Evolutionary conservation across 2,113 vertebrate genomes (phyloP).

Genomic region (Eupsittula cactorum): DNA sequence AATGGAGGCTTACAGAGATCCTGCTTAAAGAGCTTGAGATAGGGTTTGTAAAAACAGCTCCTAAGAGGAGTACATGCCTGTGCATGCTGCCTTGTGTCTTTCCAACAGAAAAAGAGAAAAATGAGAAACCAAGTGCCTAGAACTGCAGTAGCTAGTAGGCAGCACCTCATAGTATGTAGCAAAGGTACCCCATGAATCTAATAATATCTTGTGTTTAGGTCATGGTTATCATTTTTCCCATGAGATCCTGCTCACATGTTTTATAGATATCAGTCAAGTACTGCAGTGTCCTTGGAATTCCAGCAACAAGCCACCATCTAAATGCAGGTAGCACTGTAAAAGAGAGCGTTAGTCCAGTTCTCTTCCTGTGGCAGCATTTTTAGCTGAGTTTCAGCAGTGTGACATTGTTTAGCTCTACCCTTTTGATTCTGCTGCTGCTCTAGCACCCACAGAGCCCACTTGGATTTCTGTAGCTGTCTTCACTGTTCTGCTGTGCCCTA

Average conservation of each 20-base stretch:
- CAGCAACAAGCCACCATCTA: background rate
- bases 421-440: background rate
- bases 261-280: background rate
- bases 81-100: background rate
- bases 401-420: background rate
- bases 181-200: background rate
- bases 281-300: background rate
- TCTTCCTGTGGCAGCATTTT: background rate
- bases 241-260: background rate
- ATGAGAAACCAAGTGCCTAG: background rate
- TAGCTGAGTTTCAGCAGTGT: background rate
- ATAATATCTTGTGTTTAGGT: background rate
- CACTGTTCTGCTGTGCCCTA: background rate
- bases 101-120: background rate
- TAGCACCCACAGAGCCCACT: background rate
- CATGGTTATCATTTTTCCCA: background rate
- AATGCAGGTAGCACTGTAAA: background rate
- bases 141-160: background rate
- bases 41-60: background rate
- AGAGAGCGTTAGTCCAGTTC: background rate
- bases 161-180: background rate
- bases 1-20: background rate
- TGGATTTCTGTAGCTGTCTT: background rate
- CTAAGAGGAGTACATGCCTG: background rate
- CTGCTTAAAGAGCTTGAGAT: background rate